These are phyloP conservation scores for Ichneumoninae sp. DNA, from an alignment of 2,888 invertebrate genomes.

Conservation along the genomic window DNA sequence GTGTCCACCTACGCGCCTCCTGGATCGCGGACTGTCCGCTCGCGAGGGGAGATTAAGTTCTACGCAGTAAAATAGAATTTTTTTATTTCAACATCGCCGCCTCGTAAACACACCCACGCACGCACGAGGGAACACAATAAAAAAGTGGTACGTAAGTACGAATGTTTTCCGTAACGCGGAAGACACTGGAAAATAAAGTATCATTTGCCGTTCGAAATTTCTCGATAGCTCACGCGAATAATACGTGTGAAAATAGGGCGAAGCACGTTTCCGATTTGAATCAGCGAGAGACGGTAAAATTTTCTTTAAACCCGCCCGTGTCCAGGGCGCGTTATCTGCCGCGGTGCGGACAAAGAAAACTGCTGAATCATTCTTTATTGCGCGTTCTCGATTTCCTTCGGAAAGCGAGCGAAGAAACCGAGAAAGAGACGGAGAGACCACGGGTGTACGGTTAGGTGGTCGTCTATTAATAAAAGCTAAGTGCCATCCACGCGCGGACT, in stretches of 20 bases:
- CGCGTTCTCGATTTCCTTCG: constrained; percentile 51
- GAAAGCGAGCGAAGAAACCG: neutral
- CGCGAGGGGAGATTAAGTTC: constrained; percentile 15
- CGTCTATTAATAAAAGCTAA: constrained; percentile 69
- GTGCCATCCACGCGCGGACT: constrained; percentile 64
- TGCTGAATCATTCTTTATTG: constrained; percentile 75
- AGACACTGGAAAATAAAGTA: neutral
- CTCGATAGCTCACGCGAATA: neutral
- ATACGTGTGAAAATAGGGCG: neutral
- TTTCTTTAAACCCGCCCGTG: constrained; percentile 37
- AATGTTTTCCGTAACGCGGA: constrained; percentile 1
- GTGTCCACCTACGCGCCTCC: constrained; percentile 27
- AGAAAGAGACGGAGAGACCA: constrained; percentile 26
- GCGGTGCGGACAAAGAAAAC: constrained; percentile 74
- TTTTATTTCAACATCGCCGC: neutral
- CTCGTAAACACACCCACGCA: neutral
- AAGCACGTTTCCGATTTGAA: constrained; percentile 54
- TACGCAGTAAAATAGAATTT: constrained; percentile 13
- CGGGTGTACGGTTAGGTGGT: constrained; percentile 63
- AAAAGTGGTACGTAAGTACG: constrained; percentile 22
- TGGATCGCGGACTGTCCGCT: neutral
- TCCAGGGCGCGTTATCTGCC: constrained; percentile 14
- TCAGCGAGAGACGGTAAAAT: constrained; percentile 63
- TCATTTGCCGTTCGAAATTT: neutral
- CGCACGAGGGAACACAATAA: neutral